Evolutionary conservation across 2,797 vertebrate genomes (phyloP).

Genomic region (Sciurus vulgaris): DNA sequence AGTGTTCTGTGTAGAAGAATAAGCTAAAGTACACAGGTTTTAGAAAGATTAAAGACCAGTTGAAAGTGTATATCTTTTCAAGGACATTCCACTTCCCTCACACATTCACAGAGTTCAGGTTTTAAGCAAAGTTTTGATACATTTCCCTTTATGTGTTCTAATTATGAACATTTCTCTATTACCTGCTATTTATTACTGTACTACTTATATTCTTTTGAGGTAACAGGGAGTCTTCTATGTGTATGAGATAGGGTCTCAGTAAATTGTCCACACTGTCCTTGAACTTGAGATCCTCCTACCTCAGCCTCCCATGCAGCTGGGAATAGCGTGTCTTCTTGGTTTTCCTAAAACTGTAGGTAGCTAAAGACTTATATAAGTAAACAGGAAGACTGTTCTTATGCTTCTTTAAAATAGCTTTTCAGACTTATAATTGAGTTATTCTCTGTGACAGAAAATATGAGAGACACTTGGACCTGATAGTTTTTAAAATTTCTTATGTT

Average conservation of each 20-base stretch:
- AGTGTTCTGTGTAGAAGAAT: neutral
- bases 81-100: neutral
- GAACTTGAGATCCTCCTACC: no score
- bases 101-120: neutral
- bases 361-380: neutral
- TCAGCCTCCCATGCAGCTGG: no score
- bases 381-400: neutral
- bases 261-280: no score
- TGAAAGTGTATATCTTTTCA: neutral
- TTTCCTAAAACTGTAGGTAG: neutral
- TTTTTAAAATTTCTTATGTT: neutral
- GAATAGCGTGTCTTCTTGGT: neutral
- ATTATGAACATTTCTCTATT: neutral
- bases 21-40: neutral
- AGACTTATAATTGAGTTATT: neutral
- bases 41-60: neutral
- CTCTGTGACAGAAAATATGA: neutral
- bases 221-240: neutral
- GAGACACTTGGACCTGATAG: neutral
- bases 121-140: constrained; percentile 1
- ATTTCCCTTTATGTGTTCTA: neutral
- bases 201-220: neutral
- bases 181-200: neutral
- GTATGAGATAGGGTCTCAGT: no score
- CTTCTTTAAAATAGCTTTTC: neutral